Conservation (phyloP, 2,797 vertebrate species). For the Hypotaenidia philippensis region DNA sequence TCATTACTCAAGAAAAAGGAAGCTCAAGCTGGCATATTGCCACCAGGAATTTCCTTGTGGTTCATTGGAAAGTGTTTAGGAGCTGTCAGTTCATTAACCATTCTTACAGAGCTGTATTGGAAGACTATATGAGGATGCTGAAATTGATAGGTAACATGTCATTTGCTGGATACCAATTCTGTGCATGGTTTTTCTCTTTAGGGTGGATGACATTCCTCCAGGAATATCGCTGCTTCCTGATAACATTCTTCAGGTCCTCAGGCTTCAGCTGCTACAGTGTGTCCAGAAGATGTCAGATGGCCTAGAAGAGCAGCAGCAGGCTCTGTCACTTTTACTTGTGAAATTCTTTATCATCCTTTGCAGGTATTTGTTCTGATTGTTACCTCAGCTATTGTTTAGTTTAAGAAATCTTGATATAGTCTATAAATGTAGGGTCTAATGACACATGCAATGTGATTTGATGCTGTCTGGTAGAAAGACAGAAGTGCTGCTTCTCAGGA, state of each 20-base stretch:
- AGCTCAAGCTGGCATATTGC: background rate
- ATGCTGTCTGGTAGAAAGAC: background rate
- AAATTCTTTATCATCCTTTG: conserved; percentile 97
- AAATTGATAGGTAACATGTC: background rate
- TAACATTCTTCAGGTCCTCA: conserved; percentile 95
- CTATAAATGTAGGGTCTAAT: background rate
- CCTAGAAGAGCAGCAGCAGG: conserved; percentile 93
- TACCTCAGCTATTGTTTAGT: background rate
- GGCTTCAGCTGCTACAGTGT: conserved; percentile 93
- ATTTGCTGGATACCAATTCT: background rate
- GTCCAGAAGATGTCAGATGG: conserved; percentile 96
- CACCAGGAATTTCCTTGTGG: background rate
- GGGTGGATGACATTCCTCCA: conserved; percentile 93
- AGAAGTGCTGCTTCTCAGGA: background rate
- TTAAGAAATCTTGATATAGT: background rate
- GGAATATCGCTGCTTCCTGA: conserved; percentile 95
- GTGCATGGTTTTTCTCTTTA: conserved; percentile 61
- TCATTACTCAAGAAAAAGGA: background rate
- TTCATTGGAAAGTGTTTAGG: background rate
- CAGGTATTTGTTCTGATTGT: conserved; percentile 82
- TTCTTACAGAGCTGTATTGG: background rate
- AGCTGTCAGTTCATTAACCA: background rate
- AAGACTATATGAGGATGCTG: background rate
- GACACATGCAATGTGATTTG: background rate
- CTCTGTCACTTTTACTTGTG: conserved; percentile 91